phyloP scores from a whole-genome alignment of 2,888 invertebrate species.

The Hirtodrosophila histrioides region DNA sequence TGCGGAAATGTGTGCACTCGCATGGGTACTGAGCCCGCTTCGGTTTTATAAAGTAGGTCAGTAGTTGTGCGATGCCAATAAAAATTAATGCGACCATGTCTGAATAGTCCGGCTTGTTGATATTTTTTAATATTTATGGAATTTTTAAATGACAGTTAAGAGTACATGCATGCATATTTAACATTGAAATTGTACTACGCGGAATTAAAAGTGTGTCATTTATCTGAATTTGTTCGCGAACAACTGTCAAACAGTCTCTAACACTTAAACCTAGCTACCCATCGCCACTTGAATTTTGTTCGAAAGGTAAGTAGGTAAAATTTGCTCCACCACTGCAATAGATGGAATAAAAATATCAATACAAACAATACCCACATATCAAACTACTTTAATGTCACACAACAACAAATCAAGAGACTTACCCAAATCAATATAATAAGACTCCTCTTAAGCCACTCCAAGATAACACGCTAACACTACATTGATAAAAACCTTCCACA shows the following conservation, averaged over 20 bases:
- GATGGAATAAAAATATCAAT: no score
- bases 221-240: constrained; percentile 32
- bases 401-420: no score
- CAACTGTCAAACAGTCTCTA: background rate
- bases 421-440: no score
- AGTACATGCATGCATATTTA: constrained; percentile 48
- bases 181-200: constrained; percentile 50
- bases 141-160: constrained; percentile 71
- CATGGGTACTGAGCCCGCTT: constrained; percentile 31
- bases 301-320: no score
- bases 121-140: constrained; percentile 78
- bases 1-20: constrained; percentile 14
- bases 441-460: no score
- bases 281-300: no score
- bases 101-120: constrained; percentile 67
- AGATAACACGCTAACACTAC: no score
- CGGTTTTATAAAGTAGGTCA: constrained; percentile 69
- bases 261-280: no score
- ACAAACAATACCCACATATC: no score
- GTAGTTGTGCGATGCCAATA: constrained; percentile 71
- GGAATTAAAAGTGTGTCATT: constrained; percentile 39
- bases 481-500: no score
- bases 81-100: constrained; percentile 68
- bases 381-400: no score
- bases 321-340: no score